Percentiles rank a stretch among this genome's conserved stretches.
Conservation (phyloP, 2,113 vertebrate genomes). For the Phylloscopus whistleri region DNA sequence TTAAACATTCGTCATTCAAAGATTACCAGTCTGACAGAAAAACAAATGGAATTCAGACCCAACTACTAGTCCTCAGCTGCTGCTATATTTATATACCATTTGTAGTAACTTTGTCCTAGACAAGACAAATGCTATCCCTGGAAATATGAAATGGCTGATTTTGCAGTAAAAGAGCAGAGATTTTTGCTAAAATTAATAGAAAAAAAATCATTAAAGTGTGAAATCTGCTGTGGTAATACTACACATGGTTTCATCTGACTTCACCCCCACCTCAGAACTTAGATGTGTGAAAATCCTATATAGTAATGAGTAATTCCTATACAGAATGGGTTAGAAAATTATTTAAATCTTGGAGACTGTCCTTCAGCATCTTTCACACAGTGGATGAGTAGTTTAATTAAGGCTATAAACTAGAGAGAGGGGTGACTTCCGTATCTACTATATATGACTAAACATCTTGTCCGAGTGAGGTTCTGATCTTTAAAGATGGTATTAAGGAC, state of each 20-base stretch:
- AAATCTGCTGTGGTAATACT: neutral
- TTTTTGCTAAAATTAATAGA: neutral
- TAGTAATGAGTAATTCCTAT: neutral
- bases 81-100: neutral
- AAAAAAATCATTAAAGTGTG: neutral
- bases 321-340: neutral
- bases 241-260: neutral
- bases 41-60: neutral
- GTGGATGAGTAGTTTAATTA: neutral
- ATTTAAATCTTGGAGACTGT: neutral
- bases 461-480: neutral
- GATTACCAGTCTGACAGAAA: neutral
- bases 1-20: neutral
- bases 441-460: neutral
- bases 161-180: neutral
- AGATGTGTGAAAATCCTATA: neutral
- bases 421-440: neutral
- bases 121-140: neutral
- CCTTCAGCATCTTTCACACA: neutral
- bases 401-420: neutral
- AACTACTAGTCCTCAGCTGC: neutral
- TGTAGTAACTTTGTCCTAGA: neutral
- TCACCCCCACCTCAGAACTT: neutral
- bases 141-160: neutral
- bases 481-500: neutral